Percentiles rank a stretch among this genome's conserved stretches.
Conservation (phyloP, 2,888 invertebrate genomes). For the Andrena hattorfiana region DNA sequence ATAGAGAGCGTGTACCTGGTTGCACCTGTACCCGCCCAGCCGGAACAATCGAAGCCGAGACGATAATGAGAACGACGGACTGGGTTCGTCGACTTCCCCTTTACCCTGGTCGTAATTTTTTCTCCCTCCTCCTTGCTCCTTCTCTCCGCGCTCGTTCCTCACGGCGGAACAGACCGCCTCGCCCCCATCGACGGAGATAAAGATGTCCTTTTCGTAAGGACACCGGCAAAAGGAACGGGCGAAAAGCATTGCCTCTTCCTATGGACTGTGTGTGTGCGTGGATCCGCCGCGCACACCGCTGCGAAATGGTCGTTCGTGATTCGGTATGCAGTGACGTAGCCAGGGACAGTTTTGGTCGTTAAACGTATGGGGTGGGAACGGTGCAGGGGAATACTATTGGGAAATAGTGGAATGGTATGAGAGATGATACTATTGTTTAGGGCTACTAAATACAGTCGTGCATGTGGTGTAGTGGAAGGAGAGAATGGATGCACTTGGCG, state of each 20-base stretch:
- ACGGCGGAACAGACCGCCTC: constrained; percentile 46
- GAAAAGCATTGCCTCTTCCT: constrained; percentile 47
- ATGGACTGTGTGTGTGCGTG: background rate
- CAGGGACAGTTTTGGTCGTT: constrained; percentile 35
- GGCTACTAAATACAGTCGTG: background rate
- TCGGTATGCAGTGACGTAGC: constrained; percentile 59
- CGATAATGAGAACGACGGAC: constrained; percentile 76
- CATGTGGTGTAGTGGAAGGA: too few species aligned
- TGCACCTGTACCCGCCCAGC: constrained; percentile 71
- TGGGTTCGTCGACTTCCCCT: constrained; percentile 69
- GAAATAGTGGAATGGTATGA: constrained; percentile 1
- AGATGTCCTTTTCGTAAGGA: constrained; percentile 69
- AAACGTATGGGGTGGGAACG: constrained; percentile 8
- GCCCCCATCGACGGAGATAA: constrained; percentile 64
- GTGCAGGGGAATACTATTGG: background rate
- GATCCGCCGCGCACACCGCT: constrained; percentile 27
- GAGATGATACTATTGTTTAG: constrained; percentile 7
- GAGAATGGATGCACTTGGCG: too few species aligned
- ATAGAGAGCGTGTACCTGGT: constrained; percentile 73
- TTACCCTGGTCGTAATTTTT: constrained; percentile 64
- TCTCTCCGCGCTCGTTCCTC: constrained; percentile 39
- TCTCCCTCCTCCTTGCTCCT: constrained; percentile 29
- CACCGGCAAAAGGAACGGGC: constrained; percentile 51
- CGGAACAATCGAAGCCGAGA: constrained; percentile 78
- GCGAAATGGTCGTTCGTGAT: constrained; percentile 41